Evolutionary conservation across 2,113 vertebrate species (phyloP).

Genomic region (Leucosticte australis): DNA sequence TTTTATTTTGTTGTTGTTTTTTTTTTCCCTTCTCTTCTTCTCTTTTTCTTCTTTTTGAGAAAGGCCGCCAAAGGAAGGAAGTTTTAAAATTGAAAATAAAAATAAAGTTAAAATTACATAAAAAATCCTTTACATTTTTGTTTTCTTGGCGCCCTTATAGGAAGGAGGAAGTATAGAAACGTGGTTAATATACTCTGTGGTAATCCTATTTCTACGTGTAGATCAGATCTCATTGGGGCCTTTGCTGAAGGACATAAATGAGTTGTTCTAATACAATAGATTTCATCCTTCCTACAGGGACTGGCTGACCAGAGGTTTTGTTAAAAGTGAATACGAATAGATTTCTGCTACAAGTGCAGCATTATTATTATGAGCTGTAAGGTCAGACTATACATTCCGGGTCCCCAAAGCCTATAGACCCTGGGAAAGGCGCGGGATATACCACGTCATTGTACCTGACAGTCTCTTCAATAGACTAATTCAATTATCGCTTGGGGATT

Average conservation of each 20-base stretch:
- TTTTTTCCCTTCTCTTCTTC: fast-evolving
- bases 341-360: constrained; percentile 81
- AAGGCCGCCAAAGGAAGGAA: not conserved
- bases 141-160: not conserved
- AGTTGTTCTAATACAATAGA: constrained; percentile 85
- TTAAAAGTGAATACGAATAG: constrained; percentile 82
- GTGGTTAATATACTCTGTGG: constrained; percentile 71
- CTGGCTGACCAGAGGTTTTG: constrained; percentile 84
- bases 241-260: constrained; percentile 84
- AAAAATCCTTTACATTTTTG: not conserved
- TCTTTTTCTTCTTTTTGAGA: not conserved
- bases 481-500: constrained; percentile 78
- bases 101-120: not conserved
- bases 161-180: constrained; percentile 47
- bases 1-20: not conserved
- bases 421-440: constrained; percentile 77
- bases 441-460: constrained; percentile 82
- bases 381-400: constrained; percentile 83
- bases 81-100: not conserved
- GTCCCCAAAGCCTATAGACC: constrained; percentile 85
- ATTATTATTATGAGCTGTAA: constrained; percentile 83
- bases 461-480: constrained; percentile 81
- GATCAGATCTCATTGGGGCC: constrained; percentile 81
- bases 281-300: constrained; percentile 81
- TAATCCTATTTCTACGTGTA: constrained; percentile 82